phyloP scores from a whole-genome alignment of 2,888 invertebrate species.

The Heliconius sara region DNA sequence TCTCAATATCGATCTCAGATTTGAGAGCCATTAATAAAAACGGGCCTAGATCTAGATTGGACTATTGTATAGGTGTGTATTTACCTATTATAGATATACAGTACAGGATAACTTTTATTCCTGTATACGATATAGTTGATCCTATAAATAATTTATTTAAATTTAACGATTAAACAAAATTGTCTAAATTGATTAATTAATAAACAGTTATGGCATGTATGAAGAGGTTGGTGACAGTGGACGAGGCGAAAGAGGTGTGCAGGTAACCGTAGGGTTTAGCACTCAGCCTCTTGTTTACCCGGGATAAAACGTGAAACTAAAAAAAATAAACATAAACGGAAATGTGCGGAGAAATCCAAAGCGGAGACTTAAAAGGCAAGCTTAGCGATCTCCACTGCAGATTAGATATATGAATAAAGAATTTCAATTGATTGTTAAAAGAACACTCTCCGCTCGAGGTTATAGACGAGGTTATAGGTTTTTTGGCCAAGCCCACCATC shows the following conservation, averaged over 20 bases:
- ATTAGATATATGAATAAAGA: too few relatives aligned
- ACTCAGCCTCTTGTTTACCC: not conserved
- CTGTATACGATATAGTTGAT: not conserved
- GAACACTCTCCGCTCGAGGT: too few relatives aligned
- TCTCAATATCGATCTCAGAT: too few relatives aligned
- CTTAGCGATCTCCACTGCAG: too few relatives aligned
- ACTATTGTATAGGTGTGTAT: not conserved
- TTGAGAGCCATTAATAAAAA: too few relatives aligned
- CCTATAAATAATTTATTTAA: not conserved
- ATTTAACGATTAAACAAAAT: not conserved
- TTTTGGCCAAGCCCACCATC: not conserved
- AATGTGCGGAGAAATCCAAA: too few relatives aligned
- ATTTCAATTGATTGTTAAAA: too few relatives aligned
- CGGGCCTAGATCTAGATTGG: too few relatives aligned
- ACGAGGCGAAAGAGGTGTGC: not conserved
- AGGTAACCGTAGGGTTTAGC: not conserved
- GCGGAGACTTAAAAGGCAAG: too few relatives aligned
- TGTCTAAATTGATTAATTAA: not conserved
- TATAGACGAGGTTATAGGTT: too few relatives aligned
- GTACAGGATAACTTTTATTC: not conserved
- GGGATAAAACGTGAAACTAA: not conserved
- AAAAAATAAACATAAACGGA: not conserved
- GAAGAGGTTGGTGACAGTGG: not conserved
- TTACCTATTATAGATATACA: not conserved
- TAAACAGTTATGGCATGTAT: too few relatives aligned